Percentiles rank a stretch among this genome's conserved stretches.
Evolutionary conservation across 2,113 vertebrate species (phyloP).

Genomic region (Ia io): DNA sequence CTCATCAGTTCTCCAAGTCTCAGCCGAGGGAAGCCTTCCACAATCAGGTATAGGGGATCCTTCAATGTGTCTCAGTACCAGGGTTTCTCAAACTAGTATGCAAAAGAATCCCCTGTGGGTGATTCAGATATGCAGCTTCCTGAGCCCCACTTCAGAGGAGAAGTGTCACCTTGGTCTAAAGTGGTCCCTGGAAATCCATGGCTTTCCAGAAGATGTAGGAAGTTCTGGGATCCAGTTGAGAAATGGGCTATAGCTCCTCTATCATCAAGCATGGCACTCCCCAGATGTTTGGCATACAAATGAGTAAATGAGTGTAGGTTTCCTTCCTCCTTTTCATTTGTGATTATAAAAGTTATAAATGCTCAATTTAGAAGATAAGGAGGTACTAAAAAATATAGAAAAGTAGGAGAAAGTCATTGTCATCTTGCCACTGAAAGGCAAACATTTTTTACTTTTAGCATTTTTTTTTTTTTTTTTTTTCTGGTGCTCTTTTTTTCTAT

Average conservation of each 20-base stretch:
- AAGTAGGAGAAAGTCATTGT: background rate
- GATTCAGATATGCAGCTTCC: background rate
- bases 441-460: background rate
- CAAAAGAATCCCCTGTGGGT: background rate
- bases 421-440: background rate
- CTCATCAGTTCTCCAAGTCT: background rate
- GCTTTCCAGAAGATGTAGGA: background rate
- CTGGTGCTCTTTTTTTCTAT: background rate
- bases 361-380: background rate
- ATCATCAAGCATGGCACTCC: background rate
- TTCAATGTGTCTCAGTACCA: background rate
- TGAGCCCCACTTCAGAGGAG: background rate
- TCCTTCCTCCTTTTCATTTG: background rate
- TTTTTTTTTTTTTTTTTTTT: background rate
- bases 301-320: background rate
- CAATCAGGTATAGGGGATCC: background rate
- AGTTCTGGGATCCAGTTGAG: background rate
- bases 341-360: background rate
- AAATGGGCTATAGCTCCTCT: background rate
- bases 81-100: background rate
- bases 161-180: background rate
- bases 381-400: background rate
- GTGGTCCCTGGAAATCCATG: background rate
- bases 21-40: background rate
- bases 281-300: background rate